Conservation (phyloP, 2,888 invertebrate genomes). For the Drosophila ezoana region DNA sequence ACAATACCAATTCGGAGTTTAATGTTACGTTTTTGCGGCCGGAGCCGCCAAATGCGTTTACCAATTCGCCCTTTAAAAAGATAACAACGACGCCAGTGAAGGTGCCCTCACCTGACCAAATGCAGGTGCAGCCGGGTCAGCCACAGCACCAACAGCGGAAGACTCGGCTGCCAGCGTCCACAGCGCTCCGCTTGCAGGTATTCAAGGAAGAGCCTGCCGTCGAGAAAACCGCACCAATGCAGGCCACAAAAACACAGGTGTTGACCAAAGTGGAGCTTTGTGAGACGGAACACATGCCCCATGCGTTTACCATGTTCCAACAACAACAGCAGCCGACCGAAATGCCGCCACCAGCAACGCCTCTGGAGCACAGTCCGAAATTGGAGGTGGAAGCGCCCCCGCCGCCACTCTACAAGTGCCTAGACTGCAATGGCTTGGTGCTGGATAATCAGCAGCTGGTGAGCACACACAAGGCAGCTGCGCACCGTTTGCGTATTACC, state of each 20-base stretch:
- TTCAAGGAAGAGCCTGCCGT: conserved; percentile 76
- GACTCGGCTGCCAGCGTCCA: conserved; percentile 58
- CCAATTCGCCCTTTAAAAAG: conserved; percentile 79
- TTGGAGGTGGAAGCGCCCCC: conserved; percentile 56
- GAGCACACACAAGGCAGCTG: conserved; percentile 75
- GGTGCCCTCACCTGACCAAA: conserved; percentile 59
- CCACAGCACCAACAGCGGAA: conserved; percentile 65
- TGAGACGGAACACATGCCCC: conserved; percentile 64
- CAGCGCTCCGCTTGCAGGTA: conserved; percentile 69
- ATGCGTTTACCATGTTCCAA: conserved; percentile 71
- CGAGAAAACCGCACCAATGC: conserved; percentile 35
- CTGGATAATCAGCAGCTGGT: conserved; percentile 72
- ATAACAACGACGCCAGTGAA: conserved; percentile 62
- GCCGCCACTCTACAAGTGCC: conserved; percentile 80
- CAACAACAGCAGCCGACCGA: conserved; percentile 49
- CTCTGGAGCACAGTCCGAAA: conserved; percentile 31
- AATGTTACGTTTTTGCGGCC: conserved; percentile 81
- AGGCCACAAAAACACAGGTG: conserved; percentile 18
- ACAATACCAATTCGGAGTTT: conserved; percentile 73
- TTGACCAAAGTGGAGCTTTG: conserved; percentile 62
- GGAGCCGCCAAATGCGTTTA: conserved; percentile 75
- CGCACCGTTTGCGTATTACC: conserved; percentile 78
- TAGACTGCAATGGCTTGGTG: conserved; percentile 79
- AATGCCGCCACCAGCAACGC: conserved; percentile 65
- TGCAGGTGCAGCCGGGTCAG: conserved; percentile 39